Evolutionary conservation across 2,797 vertebrate genomes (phyloP).

Genomic region (Cygnus olor): DNA sequence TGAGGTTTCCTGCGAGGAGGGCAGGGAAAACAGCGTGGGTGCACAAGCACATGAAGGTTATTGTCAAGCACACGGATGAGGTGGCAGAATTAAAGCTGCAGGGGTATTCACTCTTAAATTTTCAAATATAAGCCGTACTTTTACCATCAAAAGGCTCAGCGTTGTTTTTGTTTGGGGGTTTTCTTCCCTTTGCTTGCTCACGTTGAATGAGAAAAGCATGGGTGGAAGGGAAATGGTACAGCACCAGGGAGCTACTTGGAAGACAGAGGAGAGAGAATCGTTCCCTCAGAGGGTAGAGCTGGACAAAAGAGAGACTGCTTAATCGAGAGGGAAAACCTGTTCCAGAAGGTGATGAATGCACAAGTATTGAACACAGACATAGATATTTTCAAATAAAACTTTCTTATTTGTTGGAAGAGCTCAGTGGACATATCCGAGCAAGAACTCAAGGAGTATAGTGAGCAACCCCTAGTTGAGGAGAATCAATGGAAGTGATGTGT

Average conservation of each 20-base stretch:
- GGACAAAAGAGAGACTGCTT: background rate
- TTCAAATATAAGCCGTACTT: background rate
- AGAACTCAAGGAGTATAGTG: background rate
- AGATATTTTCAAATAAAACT: background rate
- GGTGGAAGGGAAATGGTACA: background rate
- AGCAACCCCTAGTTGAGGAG: background rate
- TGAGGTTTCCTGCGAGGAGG: fast-evolving
- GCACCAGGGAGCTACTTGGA: background rate
- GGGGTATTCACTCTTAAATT: background rate
- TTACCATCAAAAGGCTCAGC: background rate
- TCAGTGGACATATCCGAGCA: background rate
- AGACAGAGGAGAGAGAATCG: background rate
- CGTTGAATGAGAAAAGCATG: background rate
- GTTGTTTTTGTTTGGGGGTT: fast-evolving
- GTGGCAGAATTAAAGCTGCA: background rate
- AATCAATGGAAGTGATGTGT: background rate
- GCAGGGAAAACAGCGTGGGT: background rate
- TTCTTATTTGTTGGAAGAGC: background rate
- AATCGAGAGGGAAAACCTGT: background rate
- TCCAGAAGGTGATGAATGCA: background rate
- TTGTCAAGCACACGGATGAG: fast-evolving
- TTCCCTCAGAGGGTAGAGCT: background rate
- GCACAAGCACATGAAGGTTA: background rate
- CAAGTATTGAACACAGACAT: background rate
- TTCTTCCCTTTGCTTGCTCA: background rate